Conservation (phyloP, 1,140 invertebrate genomes). For the Vollenhovia emeryi region DNA sequence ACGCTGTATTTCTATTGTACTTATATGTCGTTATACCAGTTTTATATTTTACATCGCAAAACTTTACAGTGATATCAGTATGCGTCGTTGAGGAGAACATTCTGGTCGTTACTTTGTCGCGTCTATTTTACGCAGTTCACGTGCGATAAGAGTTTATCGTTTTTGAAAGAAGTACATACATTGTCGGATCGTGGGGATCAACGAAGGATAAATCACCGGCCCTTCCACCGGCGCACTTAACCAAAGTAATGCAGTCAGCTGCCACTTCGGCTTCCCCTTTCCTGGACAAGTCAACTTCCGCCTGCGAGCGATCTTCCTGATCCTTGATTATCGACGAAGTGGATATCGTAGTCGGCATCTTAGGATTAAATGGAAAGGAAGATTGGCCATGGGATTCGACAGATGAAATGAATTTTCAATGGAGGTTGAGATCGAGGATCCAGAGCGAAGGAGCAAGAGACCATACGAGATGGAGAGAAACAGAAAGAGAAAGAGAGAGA, state of each 20-base stretch:
- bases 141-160: conserved; percentile 26
- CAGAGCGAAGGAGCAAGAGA: not conserved
- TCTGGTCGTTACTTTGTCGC: conserved; percentile 1
- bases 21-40: not conserved
- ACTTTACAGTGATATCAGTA: not conserved
- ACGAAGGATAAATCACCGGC: conserved; percentile 26
- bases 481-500: not conserved
- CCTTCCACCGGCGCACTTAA: conserved; percentile 57
- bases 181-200: not conserved
- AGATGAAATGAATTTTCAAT: conserved; percentile 81
- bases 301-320: conserved; percentile 65
- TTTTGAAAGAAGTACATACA: conserved; percentile 3
- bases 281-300: conserved; percentile 70
- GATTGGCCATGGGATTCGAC: conserved; percentile 78
- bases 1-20: not conserved
- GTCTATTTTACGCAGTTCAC: not conserved
- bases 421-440: conserved; percentile 43
- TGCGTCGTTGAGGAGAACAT: not conserved
- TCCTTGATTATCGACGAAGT: conserved; percentile 74
- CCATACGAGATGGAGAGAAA: not conserved
- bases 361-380: conserved; percentile 78
- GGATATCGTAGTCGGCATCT: conserved; percentile 74
- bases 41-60: not conserved
- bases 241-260: conserved; percentile 69
- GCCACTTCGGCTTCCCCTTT: conserved; percentile 63